Base-by-base conservation (phyloP, 1,140 invertebrate species). In the Patella vulgata region DNA sequence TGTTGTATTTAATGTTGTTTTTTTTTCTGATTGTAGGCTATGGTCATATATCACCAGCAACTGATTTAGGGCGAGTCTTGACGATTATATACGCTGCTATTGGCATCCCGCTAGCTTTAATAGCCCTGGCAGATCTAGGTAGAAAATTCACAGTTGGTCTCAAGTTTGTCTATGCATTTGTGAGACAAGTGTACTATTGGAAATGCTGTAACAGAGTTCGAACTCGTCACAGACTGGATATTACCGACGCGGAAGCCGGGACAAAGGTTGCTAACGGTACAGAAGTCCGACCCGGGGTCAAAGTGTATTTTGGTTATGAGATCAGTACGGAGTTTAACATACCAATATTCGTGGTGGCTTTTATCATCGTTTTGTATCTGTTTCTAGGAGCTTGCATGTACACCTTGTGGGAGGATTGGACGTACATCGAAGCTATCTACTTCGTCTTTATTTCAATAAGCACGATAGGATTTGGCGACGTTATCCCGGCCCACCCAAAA, bases 1-100 rank as follows among this genome's bases (percentile, higher is more conserved):
- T n/a, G 14, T 36, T 36, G 33, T 36, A 36, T 36, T 36, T 36
- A 5, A 36, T 8, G 14, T 36, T 36, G 14, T 36, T 36, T 36
- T 36, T 36, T 36, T 36, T 8, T 8, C 5, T 36, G 6, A 36
- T 87, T 89, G 36, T 83, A 97, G 95, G 95, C 75, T 98, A 97
- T 85, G 95, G 96, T 47, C 93, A 97, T 81, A 93, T 97, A 64
- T 90, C 90, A 33, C 95, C 96, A 0, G 90, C 89, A 54, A 98
- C 96, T 8, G 88, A 85, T 1, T 88, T 90, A 1, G 96, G 96
- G 31, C 88, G 91, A 71, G 89, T 92, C 0, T 88, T 95, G 8
- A 96, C 94, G 0, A 97, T 99, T 59, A 86, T 95, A 6, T 98
- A 98, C 77, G 94, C 96, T 4, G 90, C 96, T 47, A 91, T 98